A percentile compares a stretch with the other conserved stretches of the same genome.
These are phyloP conservation scores for Alligator sinensis DNA, from an alignment of 2,113 vertebrate species.

Conservation along the genomic window DNA sequence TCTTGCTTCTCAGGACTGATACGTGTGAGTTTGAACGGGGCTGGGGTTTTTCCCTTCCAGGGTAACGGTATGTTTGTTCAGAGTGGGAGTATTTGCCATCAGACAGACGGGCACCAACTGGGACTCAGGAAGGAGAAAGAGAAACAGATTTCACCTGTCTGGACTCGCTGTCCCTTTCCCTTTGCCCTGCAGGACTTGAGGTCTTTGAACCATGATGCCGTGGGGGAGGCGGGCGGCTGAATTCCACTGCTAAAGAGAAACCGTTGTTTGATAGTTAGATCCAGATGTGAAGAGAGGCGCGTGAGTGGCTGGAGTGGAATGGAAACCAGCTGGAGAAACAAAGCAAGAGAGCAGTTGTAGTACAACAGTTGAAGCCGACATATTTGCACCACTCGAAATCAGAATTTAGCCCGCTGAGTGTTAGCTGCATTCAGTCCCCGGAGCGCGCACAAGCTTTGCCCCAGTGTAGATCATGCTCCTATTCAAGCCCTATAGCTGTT, in stretches of 20 bases:
- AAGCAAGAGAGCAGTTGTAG: not conserved
- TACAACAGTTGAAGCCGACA: not conserved
- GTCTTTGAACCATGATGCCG: not conserved
- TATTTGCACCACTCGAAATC: not conserved
- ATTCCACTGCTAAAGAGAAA: conserved; percentile 45
- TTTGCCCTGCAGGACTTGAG: not conserved
- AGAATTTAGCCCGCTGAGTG: accelerated
- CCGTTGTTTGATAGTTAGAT: conserved; percentile 70
- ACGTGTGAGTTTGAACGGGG: not conserved
- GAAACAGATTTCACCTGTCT: not conserved
- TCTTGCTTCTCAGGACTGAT: not conserved
- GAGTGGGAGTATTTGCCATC: not conserved
- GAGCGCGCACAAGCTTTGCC: not conserved
- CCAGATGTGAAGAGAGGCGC: conserved; percentile 74
- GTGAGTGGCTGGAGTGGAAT: not conserved
- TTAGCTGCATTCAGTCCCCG: not conserved
- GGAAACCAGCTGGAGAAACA: not conserved
- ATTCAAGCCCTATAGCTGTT: not conserved
- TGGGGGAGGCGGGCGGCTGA: conserved; percentile 39
- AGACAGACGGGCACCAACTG: not conserved
- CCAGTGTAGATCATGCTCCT: not conserved
- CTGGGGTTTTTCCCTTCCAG: not conserved
- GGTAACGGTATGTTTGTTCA: not conserved
- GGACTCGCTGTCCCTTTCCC: accelerated
- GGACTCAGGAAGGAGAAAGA: not conserved